A percentile compares a stretch with the other conserved stretches of the same genome.
phyloP scores from a whole-genome alignment of 2,797 vertebrate genomes.

The Phaenicophaeus curvirostris region DNA sequence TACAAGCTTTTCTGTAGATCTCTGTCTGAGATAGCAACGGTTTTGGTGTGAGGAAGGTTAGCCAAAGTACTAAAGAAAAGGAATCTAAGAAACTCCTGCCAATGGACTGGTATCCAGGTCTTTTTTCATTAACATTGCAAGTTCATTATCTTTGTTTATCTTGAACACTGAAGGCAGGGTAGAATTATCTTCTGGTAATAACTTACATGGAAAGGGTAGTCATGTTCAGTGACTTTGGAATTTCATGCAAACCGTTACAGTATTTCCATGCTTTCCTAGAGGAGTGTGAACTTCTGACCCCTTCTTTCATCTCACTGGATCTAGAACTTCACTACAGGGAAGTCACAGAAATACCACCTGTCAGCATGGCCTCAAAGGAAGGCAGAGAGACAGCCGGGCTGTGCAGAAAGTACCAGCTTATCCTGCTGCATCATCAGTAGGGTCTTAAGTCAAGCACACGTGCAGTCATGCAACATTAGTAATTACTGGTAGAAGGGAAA shows the following conservation, averaged over 20 bases:
- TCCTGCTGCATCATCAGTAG: neutral
- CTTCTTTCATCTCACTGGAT: conserved; percentile 8
- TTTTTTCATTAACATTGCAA: conserved; percentile 16
- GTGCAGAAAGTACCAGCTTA: neutral
- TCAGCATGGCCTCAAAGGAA: neutral
- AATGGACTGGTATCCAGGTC: neutral
- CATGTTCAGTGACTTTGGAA: neutral
- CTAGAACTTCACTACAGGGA: neutral
- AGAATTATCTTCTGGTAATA: neutral
- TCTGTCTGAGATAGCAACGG: neutral
- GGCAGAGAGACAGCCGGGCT: neutral
- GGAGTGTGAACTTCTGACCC: conserved; percentile 13
- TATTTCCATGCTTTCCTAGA: neutral
- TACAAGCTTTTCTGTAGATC: neutral
- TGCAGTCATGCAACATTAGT: neutral
- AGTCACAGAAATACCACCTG: conserved; percentile 16
- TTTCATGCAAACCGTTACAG: neutral
- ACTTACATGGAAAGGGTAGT: neutral
- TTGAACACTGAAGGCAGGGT: neutral
- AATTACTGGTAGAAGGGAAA: neutral
- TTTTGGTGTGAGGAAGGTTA: neutral
- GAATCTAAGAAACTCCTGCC: neutral
- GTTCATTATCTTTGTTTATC: neutral
- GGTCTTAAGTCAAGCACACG: neutral
- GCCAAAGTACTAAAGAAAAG: neutral